These are phyloP conservation scores for Perdita meconis DNA, from an alignment of 2,888 invertebrate species.

Conservation along the genomic window DNA sequence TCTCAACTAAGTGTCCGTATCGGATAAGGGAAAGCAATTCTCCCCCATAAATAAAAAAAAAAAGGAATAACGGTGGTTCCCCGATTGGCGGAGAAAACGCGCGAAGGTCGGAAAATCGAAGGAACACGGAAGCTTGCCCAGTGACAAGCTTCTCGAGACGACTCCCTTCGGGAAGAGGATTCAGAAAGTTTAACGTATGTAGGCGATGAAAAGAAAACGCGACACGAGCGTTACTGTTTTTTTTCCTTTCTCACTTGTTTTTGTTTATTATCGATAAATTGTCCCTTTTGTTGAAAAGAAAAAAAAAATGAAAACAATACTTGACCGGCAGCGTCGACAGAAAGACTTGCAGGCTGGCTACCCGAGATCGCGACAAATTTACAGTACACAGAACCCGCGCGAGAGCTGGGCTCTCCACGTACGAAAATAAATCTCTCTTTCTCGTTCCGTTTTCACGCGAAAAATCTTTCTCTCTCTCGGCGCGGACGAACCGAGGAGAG, in stretches of 20 bases:
- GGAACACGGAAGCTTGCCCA: conserved; percentile 1
- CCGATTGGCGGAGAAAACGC: background rate
- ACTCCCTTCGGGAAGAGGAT: conserved; percentile 18
- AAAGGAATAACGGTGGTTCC: conserved; percentile 25
- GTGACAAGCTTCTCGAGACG: background rate
- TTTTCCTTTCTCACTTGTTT: background rate
- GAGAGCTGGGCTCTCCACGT: conserved; percentile 39
- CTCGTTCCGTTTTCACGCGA: conserved; percentile 19
- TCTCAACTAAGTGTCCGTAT: conserved; percentile 70
- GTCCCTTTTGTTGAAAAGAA: too few species aligned
- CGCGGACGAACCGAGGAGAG: conserved; percentile 60
- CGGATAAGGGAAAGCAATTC: conserved; percentile 18
- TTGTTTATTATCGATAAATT: too few species aligned
- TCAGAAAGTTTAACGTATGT: conserved; percentile 58
- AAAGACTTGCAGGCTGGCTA: background rate
- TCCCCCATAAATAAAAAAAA: background rate
- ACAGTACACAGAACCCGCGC: background rate
- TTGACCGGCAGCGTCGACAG: background rate
- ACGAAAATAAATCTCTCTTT: conserved; percentile 57
- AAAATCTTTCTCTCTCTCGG: conserved; percentile 18
- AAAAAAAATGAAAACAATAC: background rate
- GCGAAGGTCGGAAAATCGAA: background rate
- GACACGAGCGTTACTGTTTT: background rate
- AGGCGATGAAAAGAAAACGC: conserved; percentile 37
- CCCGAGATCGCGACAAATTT: conserved; percentile 22